Evolutionary conservation across 2,113 vertebrate genomes (phyloP).

Genomic region (Petromus typicus): DNA sequence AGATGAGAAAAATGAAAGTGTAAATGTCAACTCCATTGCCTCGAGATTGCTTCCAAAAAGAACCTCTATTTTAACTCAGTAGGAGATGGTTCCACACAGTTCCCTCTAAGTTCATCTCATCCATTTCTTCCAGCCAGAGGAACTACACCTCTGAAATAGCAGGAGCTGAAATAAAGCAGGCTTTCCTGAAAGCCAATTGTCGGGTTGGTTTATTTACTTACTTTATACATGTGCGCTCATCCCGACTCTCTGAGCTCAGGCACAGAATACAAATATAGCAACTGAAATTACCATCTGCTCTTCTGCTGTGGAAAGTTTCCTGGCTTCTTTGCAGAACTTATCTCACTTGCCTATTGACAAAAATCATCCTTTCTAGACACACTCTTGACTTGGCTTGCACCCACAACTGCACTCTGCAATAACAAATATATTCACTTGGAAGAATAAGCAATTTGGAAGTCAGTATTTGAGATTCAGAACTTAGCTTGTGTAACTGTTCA

Average conservation of each 20-base stretch:
- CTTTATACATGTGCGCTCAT: slow-evolving; percentile 48
- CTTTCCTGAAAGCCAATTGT: slow-evolving; percentile 10
- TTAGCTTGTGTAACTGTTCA: not conserved
- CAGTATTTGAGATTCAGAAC: slow-evolving; percentile 31
- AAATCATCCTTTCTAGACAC: slow-evolving; percentile 3
- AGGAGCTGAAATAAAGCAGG: not conserved
- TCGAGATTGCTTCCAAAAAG: not conserved
- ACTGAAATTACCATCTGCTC: not conserved
- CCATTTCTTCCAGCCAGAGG: not conserved
- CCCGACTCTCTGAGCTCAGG: not conserved
- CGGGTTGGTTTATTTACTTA: slow-evolving; percentile 40
- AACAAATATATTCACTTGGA: not conserved
- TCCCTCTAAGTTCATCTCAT: not conserved
- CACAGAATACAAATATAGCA: slow-evolving; percentile 32
- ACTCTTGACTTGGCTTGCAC: not conserved
- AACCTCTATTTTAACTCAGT: not conserved
- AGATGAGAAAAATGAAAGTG: slow-evolving; percentile 31
- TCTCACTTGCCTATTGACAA: slow-evolving; percentile 1
- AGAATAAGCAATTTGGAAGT: slow-evolving; percentile 35
- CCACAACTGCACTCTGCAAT: not conserved
- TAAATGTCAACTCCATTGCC: not conserved
- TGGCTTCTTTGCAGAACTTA: not conserved
- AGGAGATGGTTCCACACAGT: not conserved
- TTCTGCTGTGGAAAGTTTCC: slow-evolving; percentile 23
- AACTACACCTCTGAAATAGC: not conserved